A percentile compares a stretch with the other conserved stretches of the same genome.
phyloP scores from a whole-genome alignment of 2,113 vertebrate species.

The Chaenocephalus aceratus region DNA sequence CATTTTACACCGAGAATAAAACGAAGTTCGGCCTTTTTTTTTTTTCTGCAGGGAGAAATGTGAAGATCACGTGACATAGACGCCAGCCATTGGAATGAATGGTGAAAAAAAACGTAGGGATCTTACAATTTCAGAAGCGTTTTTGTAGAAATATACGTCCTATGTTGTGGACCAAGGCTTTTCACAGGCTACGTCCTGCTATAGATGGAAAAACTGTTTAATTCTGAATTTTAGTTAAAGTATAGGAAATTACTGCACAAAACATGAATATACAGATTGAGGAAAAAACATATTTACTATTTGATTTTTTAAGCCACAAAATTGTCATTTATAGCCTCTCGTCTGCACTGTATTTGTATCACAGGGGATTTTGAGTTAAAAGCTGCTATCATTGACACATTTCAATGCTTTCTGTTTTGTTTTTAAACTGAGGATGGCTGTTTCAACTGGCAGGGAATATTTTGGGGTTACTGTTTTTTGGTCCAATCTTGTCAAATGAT shows the following conservation, averaged over 20 bases:
- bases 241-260: background rate
- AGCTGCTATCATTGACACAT: background rate
- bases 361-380: conserved; percentile 5
- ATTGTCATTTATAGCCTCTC: background rate
- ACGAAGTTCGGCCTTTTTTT: no score
- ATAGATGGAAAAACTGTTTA: background rate
- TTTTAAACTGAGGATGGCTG: conserved; percentile 14
- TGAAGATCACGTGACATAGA: no score
- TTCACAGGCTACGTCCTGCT: background rate
- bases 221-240: background rate
- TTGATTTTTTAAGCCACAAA: background rate
- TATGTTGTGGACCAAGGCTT: no score
- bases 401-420: background rate
- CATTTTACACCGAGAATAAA: no score
- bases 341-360: background rate
- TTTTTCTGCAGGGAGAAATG: no score
- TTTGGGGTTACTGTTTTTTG: conserved; percentile 30
- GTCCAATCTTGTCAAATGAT: conserved; percentile 33
- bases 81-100: no score
- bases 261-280: background rate
- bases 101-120: no score
- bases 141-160: no score
- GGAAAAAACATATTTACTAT: background rate
- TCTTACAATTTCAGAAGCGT: no score
- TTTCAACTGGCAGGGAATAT: conserved; percentile 7